phyloP scores from a whole-genome alignment of 2,888 invertebrate genomes.

The Drosophila emarginata region DNA sequence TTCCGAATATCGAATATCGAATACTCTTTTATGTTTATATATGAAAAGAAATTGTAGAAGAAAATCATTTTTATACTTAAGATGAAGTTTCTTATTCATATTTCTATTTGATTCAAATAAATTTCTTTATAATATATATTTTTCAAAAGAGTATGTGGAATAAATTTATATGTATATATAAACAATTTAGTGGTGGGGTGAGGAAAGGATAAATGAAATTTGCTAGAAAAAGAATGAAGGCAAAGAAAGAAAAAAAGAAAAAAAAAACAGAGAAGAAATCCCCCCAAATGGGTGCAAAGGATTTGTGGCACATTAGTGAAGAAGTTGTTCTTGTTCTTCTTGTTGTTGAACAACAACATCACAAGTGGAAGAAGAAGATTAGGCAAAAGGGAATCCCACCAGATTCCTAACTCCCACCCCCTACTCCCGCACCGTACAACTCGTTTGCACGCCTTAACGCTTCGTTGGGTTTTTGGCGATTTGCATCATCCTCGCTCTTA shows the following conservation, averaged over 20 bases:
- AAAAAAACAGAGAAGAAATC: slow-evolving; percentile 21
- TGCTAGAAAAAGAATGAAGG: background rate
- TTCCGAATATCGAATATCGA: background rate
- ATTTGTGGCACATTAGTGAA: slow-evolving; percentile 59
- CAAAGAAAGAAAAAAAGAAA: background rate
- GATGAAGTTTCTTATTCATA: too few relatives aligned
- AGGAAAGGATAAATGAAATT: background rate
- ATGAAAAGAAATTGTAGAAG: background rate
- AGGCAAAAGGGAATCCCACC: slow-evolving; percentile 21
- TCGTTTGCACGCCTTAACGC: slow-evolving; percentile 54
- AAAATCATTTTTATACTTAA: too few relatives aligned
- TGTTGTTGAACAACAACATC: background rate
- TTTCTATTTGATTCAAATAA: too few relatives aligned
- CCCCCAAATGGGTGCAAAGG: slow-evolving; percentile 59
- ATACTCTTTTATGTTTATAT: background rate
- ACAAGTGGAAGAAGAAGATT: background rate
- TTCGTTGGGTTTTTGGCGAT: slow-evolving; percentile 65
- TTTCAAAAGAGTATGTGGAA: background rate
- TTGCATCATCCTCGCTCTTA: slow-evolving; percentile 49
- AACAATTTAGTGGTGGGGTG: too few relatives aligned
- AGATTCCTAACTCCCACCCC: too few relatives aligned
- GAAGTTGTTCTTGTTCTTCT: background rate
- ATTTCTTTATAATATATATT: background rate
- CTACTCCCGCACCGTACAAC: slow-evolving; percentile 19
- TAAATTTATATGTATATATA: background rate